These are phyloP conservation scores for Serrognathus titanus DNA, from an alignment of 2,888 invertebrate species.

Conservation along the genomic window DNA sequence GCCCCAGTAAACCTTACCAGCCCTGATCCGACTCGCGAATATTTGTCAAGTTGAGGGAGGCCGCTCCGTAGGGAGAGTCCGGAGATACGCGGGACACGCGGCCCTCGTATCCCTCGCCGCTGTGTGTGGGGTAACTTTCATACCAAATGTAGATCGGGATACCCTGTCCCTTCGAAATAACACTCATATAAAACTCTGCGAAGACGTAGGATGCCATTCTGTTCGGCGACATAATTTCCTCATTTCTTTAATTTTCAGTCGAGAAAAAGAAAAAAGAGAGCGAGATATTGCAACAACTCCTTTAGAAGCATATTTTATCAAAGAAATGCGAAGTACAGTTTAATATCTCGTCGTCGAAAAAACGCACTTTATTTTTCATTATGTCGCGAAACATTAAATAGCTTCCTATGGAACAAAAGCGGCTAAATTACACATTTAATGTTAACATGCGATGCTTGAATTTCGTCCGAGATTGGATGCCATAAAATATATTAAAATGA, in stretches of 20 bases:
- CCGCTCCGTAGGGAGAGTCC: constrained; percentile 85
- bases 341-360: background rate
- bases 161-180: constrained; percentile 75
- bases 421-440: constrained; percentile 7
- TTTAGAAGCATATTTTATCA: background rate
- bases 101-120: constrained; percentile 91
- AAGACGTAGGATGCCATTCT: background rate
- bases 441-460: constrained; percentile 9
- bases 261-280: background rate
- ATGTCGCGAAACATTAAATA: constrained; percentile 15
- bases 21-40: constrained; percentile 92
- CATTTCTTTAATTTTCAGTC: too few relatives aligned
- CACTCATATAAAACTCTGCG: background rate
- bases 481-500: background rate
- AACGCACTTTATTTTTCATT: constrained; percentile 5
- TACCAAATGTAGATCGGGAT: constrained; percentile 98
- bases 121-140: constrained; percentile 95
- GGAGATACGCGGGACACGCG: constrained; percentile 85
- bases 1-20: constrained; percentile 71
- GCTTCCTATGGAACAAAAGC: constrained; percentile 11
- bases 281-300: background rate
- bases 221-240: background rate
- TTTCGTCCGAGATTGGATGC: background rate
- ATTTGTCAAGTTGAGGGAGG: constrained; percentile 92
- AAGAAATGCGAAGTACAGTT: constrained; percentile 5